Evolutionary conservation across 2,888 invertebrate species (phyloP).

Genomic region (Gymnocheta viridis): DNA sequence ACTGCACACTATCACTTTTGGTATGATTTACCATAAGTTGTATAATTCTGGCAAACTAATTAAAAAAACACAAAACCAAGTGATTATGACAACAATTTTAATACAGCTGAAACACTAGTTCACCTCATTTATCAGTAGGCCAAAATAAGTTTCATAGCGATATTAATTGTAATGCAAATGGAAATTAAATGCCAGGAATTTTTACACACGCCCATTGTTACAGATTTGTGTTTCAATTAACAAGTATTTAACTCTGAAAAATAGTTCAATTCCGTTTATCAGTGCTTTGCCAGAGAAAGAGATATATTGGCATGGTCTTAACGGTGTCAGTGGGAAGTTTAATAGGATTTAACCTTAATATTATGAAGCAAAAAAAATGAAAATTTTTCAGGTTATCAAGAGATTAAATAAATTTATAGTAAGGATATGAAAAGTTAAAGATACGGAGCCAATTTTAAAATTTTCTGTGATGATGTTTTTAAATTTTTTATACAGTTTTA

Average conservation of each 20-base stretch:
- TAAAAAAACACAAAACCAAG: not conserved
- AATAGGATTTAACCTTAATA: not conserved
- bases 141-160: not conserved
- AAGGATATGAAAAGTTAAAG: not conserved
- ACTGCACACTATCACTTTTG: not conserved
- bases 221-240: conserved; percentile 44
- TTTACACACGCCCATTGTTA: not conserved
- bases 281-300: not conserved
- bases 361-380: no score
- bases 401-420: not conserved
- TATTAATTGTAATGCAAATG: conserved; percentile 7
- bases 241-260: conserved; percentile 27
- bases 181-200: not conserved
- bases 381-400: not conserved
- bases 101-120: conserved; percentile 25
- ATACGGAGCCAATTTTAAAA: no score
- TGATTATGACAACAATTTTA: conserved; percentile 13
- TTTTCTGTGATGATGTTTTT: no score
- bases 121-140: conserved; percentile 43
- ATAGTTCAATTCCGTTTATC: not conserved
- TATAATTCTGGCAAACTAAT: not conserved
- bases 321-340: not conserved
- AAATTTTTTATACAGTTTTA: no score
- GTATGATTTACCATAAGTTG: not conserved
- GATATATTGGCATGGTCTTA: not conserved